Base-by-base conservation (phyloP, 2,113 vertebrate species). In the Stictonetta naevosa region DNA sequence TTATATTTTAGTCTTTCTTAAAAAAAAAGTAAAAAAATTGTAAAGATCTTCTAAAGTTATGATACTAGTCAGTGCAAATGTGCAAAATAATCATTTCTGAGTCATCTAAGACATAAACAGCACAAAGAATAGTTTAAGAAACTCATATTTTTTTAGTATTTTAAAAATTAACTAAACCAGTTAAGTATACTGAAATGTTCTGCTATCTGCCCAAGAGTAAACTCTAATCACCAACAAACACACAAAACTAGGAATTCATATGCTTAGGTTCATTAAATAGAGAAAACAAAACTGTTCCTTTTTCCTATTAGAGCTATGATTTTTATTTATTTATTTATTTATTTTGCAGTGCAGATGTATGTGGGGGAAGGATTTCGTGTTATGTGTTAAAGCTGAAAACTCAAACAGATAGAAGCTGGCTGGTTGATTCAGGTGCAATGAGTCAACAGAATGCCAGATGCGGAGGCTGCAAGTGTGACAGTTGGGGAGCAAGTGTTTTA, bases 361-460 rank as follows among this genome's bases (percentile, higher is more conserved):
- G 44, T 5, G 2, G 29, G 34, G 31, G 81, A 69, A 82, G 7
- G 7, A 87, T 58, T 75, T 81, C 4, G 95, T 34, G 40, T 93
- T 89, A 87, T 20, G 28, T 84, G 74, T 76, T 97, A 91, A 97
- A 97, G 96, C 85, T 59, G 73, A 91, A 83, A 80, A 56, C 58
- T 86, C 81, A 75, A 94, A 95, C 90, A 96, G 90, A 95, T 81
- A 76, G 10, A 94, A 96, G 64, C 83, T 91, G 83, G 83, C 83
- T 94, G 46, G 34, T 83, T 96, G 96, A 92, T 95, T 95, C 95
- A 96, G 97, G 97, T 97, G 93, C 97, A 96, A 94, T 77, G 88
- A 97, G 87, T 97, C 96, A 97, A 97, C 86, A 90, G 80, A 40
- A 56, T 2, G 15, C 87, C 98, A 98, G 97, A 97, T 97, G 97